Percentiles rank a stretch among this genome's conserved stretches.
Evolutionary conservation across 2,797 vertebrate species (phyloP).

Genomic region (Leptatherina wallacei): DNA sequence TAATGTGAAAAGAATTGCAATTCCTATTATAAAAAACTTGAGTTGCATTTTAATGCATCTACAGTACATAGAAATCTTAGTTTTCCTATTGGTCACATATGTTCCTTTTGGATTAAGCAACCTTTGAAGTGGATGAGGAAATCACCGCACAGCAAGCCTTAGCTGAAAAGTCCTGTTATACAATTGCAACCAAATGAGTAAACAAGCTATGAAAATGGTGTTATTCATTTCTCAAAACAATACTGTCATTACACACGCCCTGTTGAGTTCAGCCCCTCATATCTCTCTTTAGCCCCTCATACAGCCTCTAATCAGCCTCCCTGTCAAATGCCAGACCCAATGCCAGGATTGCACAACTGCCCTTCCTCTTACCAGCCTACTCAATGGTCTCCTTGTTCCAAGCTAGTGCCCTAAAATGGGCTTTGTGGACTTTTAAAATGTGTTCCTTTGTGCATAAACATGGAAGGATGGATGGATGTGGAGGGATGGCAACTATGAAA

Average conservation of each 20-base stretch:
- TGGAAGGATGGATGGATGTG: conserved; percentile 39
- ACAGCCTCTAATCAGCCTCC: conserved; percentile 64
- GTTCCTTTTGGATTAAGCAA: background rate
- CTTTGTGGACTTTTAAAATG: conserved; percentile 60
- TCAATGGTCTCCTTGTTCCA: conserved; percentile 79
- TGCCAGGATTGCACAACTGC: conserved; percentile 56
- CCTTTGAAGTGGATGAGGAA: background rate
- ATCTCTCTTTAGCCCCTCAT: conserved; percentile 45
- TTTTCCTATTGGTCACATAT: background rate
- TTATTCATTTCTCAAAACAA: conserved; percentile 28
- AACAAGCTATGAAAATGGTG: conserved; percentile 14
- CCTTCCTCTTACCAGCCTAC: conserved; percentile 49
- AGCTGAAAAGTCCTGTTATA: conserved; percentile 1
- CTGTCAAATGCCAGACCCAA: conserved; percentile 56
- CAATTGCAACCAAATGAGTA: conserved; percentile 12
- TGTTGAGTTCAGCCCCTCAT: conserved; percentile 49
- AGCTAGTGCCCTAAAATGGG: conserved; percentile 66
- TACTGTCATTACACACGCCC: conserved; percentile 37
- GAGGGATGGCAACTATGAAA: conserved; percentile 30
- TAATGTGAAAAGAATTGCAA: conserved; percentile 43
- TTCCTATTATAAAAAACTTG: conserved; percentile 25
- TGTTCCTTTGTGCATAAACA: conserved; percentile 54
- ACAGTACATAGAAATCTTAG: background rate
- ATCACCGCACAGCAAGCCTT: background rate
- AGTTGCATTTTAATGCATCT: background rate